Conservation (phyloP, 2,888 invertebrate species). For the Volucella zonaria region DNA sequence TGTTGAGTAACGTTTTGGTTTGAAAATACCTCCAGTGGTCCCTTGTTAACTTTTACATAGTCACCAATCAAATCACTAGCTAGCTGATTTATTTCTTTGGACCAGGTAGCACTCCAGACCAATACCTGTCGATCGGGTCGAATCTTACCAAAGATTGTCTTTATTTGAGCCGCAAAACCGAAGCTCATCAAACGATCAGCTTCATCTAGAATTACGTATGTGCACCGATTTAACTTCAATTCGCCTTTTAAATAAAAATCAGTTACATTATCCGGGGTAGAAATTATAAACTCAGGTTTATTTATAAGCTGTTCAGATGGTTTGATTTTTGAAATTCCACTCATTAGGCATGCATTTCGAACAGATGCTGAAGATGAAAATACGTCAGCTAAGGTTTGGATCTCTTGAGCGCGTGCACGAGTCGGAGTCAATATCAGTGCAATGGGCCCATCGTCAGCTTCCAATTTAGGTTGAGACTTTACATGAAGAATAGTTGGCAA, state of each 20-base stretch:
- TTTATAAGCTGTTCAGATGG: slow-evolving; percentile 88
- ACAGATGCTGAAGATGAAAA: slow-evolving; percentile 91
- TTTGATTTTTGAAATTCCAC: slow-evolving; percentile 91
- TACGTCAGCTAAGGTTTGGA: slow-evolving; percentile 90
- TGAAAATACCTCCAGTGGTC: slow-evolving; percentile 90
- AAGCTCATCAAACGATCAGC: slow-evolving; percentile 98
- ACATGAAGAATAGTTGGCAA: slow-evolving; percentile 92
- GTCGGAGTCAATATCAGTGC: slow-evolving; percentile 89
- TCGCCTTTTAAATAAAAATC: slow-evolving; percentile 91
- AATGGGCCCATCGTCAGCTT: slow-evolving; percentile 90
- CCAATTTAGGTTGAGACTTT: slow-evolving; percentile 87
- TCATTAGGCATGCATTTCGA: slow-evolving; percentile 92
- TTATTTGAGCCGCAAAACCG: slow-evolving; percentile 98
- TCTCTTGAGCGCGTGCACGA: slow-evolving; percentile 91
- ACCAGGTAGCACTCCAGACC: slow-evolving; percentile 99
- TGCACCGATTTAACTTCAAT: slow-evolving; percentile 89
- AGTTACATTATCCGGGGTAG: slow-evolving; percentile 93
- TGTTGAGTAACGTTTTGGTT: slow-evolving; percentile 94
- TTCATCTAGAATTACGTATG: slow-evolving; percentile 94
- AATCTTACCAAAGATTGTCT: slow-evolving; percentile 95
- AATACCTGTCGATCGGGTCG: slow-evolving; percentile 96
- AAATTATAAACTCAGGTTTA: slow-evolving; percentile 93
- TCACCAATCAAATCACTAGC: slow-evolving; percentile 96
- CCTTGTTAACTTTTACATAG: slow-evolving; percentile 94
- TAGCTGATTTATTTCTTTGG: slow-evolving; percentile 94